phyloP scores from a whole-genome alignment of 1,140 invertebrate species.

The Lepidotrigona ventralis region DNA sequence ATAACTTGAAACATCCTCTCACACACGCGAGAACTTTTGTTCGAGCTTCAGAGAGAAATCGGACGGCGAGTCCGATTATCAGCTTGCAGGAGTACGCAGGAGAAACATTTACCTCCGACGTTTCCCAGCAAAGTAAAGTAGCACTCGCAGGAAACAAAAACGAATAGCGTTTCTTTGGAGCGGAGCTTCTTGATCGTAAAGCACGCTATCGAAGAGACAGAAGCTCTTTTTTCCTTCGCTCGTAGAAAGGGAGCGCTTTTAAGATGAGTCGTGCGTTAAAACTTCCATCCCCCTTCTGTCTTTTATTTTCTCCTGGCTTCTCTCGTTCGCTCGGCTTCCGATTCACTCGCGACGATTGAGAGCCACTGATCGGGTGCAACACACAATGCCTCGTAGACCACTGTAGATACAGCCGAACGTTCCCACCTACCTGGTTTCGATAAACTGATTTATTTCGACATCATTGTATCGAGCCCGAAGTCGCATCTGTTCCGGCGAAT shows the following conservation, averaged over 20 bases:
- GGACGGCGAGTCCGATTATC: background rate
- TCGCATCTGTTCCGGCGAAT: constrained; percentile 75
- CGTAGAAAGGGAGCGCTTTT: background rate
- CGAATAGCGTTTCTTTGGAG: background rate
- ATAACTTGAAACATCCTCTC: background rate
- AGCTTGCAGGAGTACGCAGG: background rate
- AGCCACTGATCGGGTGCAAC: constrained; percentile 47
- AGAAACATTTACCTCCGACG: constrained; percentile 13
- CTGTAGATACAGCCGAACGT: constrained; percentile 50
- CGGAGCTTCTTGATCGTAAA: background rate
- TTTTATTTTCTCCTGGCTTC: too few species aligned
- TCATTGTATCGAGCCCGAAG: constrained; percentile 68
- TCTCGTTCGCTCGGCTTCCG: background rate
- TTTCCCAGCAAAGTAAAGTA: constrained; percentile 4
- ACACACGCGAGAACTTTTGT: background rate
- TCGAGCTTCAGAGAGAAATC: background rate
- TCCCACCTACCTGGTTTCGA: constrained; percentile 73
- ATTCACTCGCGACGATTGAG: constrained; percentile 16
- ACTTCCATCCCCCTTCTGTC: background rate
- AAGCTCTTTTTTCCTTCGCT: background rate
- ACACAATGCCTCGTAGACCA: constrained; percentile 37
- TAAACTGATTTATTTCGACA: constrained; percentile 79
- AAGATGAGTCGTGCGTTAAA: constrained; percentile 19
- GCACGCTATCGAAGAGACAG: background rate
- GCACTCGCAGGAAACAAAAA: constrained; percentile 6